Evolutionary conservation across 2,888 invertebrate species (phyloP), one percentile per base, ranked within the genome.

Genomic region (Thereva nobilitata): DNA sequence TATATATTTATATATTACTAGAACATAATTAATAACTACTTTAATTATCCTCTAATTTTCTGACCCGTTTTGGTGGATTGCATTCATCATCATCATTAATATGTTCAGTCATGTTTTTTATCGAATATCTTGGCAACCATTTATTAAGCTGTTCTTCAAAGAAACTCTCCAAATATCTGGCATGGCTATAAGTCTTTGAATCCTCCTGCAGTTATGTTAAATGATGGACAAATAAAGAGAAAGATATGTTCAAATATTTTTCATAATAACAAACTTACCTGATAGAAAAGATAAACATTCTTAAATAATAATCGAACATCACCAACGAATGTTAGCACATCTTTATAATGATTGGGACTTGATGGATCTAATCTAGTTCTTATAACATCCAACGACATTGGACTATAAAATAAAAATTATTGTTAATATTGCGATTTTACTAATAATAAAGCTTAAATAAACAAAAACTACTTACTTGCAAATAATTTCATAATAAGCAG

Each of bases 221-320:
- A 23, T 34, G 41, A 37, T 23, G 37, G 23, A 59, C 23, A 23
- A 23, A 71, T 70, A 61, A 65, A 65, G 69, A 57, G 44, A 42
- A 47, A 50, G 23, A 66, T 41, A 55, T 64, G 6, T 41, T 41
- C 40, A 52, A n/a, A 10, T 10, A 6, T 10, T n/a, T 47, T 52
- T 4, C 3, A 47, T 5, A 10, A 9, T 2, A 49, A 41, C 12
- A 50, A 4, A 45, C 75, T 75, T 74, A 94, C 95, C 78, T 89
- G 86, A 83, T 95, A 93, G 81, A 89, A 94, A 23, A 85, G 84
- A 78, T 89, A 91, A 47, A 94, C 95, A 83, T 95, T 95, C 79
- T 87, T 89, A 83, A 96, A 95, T 79, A 96, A 89, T 74, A 91
- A 85, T 67, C 92, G 86, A 71, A 92, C 87, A 82, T 96, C 95